These are phyloP conservation scores for Panurus biarmicus DNA, from an alignment of 2,113 vertebrate genomes.

Conservation along the genomic window DNA sequence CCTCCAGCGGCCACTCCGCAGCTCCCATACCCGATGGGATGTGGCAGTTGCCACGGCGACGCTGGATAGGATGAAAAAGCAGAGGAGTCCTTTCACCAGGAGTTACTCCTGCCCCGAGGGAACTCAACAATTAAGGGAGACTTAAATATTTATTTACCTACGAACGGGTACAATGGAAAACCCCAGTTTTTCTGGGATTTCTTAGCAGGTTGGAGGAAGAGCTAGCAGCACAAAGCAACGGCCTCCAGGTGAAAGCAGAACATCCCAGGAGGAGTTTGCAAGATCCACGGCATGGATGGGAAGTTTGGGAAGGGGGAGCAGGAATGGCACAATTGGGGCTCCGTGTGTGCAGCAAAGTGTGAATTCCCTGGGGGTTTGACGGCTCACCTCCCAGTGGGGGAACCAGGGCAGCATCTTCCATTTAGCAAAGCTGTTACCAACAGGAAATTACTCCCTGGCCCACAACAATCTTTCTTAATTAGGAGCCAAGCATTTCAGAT, in stretches of 20 bases:
- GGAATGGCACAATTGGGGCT: neutral
- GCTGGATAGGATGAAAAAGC: conserved; percentile 14
- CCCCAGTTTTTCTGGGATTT: neutral
- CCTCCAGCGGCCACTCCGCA: conserved; percentile 5
- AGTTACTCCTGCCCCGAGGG: conserved; percentile 4
- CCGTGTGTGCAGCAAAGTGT: neutral
- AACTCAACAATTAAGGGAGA: neutral
- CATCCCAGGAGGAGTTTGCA: neutral
- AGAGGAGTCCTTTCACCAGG: neutral
- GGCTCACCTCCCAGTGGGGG: neutral
- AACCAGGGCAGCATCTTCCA: neutral
- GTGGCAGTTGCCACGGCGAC: conserved; percentile 37
- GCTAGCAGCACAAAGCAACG: neutral
- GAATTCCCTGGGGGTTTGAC: neutral
- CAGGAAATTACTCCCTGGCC: neutral
- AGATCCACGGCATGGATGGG: neutral
- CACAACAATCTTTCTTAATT: neutral
- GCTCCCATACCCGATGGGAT: neutral
- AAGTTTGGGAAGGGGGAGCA: neutral
- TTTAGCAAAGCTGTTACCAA: neutral
- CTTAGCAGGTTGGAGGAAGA: neutral
- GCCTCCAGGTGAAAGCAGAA: neutral
- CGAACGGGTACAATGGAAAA: neutral
- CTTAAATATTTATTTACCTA: neutral
- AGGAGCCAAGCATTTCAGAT: neutral